Conservation (phyloP, 2,113 vertebrate species). For the Anarrhichthys ocellatus region DNA sequence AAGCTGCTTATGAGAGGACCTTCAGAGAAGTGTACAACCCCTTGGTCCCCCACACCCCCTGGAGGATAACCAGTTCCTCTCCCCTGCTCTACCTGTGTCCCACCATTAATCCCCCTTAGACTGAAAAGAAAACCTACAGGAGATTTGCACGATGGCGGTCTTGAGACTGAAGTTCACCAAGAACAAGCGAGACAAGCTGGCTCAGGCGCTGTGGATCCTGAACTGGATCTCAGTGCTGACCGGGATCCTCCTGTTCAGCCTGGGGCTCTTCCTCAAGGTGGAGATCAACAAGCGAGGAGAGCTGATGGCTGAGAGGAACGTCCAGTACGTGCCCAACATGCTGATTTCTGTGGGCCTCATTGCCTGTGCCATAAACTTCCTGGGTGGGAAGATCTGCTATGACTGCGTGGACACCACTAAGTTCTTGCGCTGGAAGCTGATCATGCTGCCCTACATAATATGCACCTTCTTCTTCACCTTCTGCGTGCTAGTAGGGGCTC, state of each 20-base stretch:
- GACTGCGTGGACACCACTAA: slow-evolving; percentile 88
- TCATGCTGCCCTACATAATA: slow-evolving; percentile 89
- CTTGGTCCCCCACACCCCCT: slow-evolving; percentile 23
- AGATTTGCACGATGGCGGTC: slow-evolving; percentile 83
- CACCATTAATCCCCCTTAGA: slow-evolving; percentile 48
- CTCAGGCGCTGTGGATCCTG: slow-evolving; percentile 90
- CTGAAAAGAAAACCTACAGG: slow-evolving; percentile 32
- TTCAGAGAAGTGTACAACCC: slow-evolving; percentile 44
- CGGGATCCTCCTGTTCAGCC: slow-evolving; percentile 86
- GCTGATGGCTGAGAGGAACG: slow-evolving; percentile 85
- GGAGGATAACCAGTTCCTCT: slow-evolving; percentile 60
- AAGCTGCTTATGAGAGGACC: slow-evolving; percentile 75
- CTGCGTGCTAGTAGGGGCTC: slow-evolving; percentile 87
- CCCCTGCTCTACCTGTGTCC: slow-evolving; percentile 53
- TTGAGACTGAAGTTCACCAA: slow-evolving; percentile 90
- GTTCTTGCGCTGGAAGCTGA: slow-evolving; percentile 89
- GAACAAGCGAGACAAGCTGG: slow-evolving; percentile 87
- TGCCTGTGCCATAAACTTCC: slow-evolving; percentile 89
- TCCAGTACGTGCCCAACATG: slow-evolving; percentile 88
- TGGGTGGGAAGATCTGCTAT: slow-evolving; percentile 92
- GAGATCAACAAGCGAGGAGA: slow-evolving; percentile 88
- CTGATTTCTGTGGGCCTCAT: slow-evolving; percentile 88
- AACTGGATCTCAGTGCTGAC: slow-evolving; percentile 91
- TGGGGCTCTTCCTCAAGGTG: slow-evolving; percentile 89
- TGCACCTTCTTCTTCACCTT: slow-evolving; percentile 91